Conservation (phyloP, 2,797 vertebrate genomes). For the Enteromius trimaculatus region DNA sequence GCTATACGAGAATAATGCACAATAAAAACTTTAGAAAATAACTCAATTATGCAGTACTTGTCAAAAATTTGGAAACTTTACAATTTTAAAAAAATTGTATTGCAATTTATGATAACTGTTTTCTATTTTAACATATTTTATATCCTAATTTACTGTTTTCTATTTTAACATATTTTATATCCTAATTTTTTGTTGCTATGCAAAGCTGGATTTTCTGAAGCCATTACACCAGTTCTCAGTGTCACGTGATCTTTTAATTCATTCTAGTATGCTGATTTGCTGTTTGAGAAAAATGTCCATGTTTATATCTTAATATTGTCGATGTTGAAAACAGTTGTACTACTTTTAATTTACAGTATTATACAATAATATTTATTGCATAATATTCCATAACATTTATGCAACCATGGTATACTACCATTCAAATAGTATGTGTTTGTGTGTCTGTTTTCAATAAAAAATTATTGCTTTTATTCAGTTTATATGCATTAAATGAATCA, state of each 20-base stretch:
- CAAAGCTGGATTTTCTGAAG: background rate
- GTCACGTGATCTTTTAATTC: background rate
- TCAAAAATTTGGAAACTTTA: background rate
- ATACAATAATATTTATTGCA: too few relatives aligned
- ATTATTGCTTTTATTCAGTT: background rate
- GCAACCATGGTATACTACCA: background rate
- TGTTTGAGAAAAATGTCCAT: background rate
- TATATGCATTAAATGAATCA: background rate
- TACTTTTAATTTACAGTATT: background rate
- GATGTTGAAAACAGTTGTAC: background rate
- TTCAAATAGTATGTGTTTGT: background rate
- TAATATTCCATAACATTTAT: background rate
- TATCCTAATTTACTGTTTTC: too few relatives aligned
- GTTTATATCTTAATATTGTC: background rate
- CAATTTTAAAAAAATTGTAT: background rate
- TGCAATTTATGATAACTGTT: background rate
- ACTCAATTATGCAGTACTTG: background rate
- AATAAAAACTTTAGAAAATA: background rate
- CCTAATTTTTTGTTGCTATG: background rate
- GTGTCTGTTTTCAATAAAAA: background rate
- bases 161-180: too few relatives aligned
- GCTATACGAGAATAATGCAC: background rate
- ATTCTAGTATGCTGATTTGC: background rate
- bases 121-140: too few relatives aligned
- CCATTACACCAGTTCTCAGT: background rate